Evolutionary conservation across 2,888 invertebrate species (phyloP), one percentile per base, ranked within the genome.

Genomic region (Hypsopygia costalis): DNA sequence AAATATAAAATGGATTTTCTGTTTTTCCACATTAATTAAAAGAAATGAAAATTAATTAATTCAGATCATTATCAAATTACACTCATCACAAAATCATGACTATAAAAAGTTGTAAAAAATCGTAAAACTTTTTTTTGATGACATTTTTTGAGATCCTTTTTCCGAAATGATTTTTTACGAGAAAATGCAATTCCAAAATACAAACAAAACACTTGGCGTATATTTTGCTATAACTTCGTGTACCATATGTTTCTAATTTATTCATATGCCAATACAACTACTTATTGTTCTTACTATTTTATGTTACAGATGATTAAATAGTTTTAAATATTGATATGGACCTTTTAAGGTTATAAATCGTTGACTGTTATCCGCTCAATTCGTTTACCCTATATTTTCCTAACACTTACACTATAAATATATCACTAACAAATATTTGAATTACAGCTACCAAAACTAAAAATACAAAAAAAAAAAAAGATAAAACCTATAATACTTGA

Each of bases 281-380:
- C 78, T 87, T 88, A 86, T 86, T 86, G 87, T 88, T 81, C 85
- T 74, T 85, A 86, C 62, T 68, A 52, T 66, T 16, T 61, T 77
- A 77, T 75, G 68, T 67, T 81, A 85, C 79, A 82, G 78, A 75
- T 75, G 81, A 79, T 86, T 85, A 86, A 75, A 87, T 78, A 82
- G 68, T 75, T 81, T 83, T 82, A 79, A 80, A 81, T 82, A 86
- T 83, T 88, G 88, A 88, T 88, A 88, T 88, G 88, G 74, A 82
- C 87, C 86, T 85, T 87, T 78, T 77, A 86, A 85, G 86, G 86
- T 86, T 71, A 67, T 61, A 69, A 64, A 74, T 79, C 80, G 78
- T 74, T 78, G 80, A 76, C 65, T 70, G 68, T 67, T 62, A 67
- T 67, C 66, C 64, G 55, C 55, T 58, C 62, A 71, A 74, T 71